These are phyloP conservation scores for Dermolepida albohirtum DNA, from an alignment of 2,888 invertebrate species.

Conservation along the genomic window DNA sequence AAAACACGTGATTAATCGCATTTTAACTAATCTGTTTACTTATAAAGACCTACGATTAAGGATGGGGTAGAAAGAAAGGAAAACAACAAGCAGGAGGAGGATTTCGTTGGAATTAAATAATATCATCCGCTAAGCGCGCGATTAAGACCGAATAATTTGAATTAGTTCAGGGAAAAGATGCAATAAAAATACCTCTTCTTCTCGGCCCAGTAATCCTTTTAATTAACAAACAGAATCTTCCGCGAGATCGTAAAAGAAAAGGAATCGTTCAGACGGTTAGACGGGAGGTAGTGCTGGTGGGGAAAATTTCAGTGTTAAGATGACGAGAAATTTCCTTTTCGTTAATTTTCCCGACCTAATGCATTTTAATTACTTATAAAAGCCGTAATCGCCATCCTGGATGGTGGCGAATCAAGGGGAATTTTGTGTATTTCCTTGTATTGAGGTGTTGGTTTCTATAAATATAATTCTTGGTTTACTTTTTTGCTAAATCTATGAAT, in stretches of 20 bases:
- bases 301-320: background rate
- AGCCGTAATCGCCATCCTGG: constrained; percentile 10
- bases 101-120: constrained; percentile 2
- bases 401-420: background rate
- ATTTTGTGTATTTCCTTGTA: constrained; percentile 1
- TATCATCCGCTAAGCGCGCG: constrained; percentile 10
- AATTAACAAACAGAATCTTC: constrained; percentile 32
- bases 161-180: constrained; percentile 20
- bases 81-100: background rate
- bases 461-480: too few species aligned
- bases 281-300: too few species aligned
- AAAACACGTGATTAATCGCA: too few species aligned
- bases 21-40: too few species aligned
- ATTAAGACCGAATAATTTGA: constrained; percentile 26
- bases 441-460: too few species aligned
- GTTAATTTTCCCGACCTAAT: constrained; percentile 26
- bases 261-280: constrained; percentile 9
- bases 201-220: constrained; percentile 16
- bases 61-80: too few species aligned
- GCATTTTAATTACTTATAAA: constrained; percentile 31
- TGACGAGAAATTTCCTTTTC: constrained; percentile 24
- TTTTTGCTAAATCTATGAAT: too few species aligned
- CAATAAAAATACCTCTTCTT: constrained; percentile 15
- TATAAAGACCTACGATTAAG: too few species aligned
- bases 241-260: constrained; percentile 24